Conservation (phyloP, 2,113 vertebrate species). For the Oncorhynchus kisutch region DNA sequence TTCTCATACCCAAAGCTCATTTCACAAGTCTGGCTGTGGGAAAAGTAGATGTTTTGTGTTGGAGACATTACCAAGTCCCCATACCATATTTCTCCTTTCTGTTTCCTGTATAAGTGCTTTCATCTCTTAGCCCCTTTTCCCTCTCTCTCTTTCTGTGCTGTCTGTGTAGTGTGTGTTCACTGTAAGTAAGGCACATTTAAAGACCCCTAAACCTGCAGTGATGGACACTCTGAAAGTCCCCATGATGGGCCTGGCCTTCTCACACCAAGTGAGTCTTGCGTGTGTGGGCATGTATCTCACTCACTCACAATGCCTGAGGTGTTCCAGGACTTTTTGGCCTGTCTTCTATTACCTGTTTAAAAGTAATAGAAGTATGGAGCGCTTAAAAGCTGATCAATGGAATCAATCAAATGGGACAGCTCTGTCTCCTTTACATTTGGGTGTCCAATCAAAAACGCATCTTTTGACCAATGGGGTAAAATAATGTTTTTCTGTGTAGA, state of each 20-base stretch:
- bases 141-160: constrained; percentile 58
- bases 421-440: neutral
- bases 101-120: neutral
- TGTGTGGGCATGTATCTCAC: constrained; percentile 8
- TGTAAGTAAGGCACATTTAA: constrained; percentile 86
- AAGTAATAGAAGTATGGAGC: neutral
- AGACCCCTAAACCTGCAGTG: constrained; percentile 83
- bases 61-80: neutral
- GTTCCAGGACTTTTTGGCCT: neutral
- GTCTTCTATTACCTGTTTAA: constrained; percentile 8
- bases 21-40: too few relatives aligned
- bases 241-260: constrained; percentile 83
- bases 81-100: neutral
- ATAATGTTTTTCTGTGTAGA: too few relatives aligned
- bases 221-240: constrained; percentile 87
- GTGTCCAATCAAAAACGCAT: too few relatives aligned
- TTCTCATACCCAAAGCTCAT: neutral
- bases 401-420: neutral
- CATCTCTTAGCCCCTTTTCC: constrained; percentile 8
- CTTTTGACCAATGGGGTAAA: too few relatives aligned
- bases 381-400: neutral
- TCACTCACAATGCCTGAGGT: constrained; percentile 1
- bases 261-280: constrained; percentile 86
- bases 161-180: constrained; percentile 85
- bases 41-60: too few relatives aligned